Evolutionary conservation across 2,797 vertebrate species (phyloP), one percentile per base, ranked within the genome.

Genomic region (Oreortyx pictus): DNA sequence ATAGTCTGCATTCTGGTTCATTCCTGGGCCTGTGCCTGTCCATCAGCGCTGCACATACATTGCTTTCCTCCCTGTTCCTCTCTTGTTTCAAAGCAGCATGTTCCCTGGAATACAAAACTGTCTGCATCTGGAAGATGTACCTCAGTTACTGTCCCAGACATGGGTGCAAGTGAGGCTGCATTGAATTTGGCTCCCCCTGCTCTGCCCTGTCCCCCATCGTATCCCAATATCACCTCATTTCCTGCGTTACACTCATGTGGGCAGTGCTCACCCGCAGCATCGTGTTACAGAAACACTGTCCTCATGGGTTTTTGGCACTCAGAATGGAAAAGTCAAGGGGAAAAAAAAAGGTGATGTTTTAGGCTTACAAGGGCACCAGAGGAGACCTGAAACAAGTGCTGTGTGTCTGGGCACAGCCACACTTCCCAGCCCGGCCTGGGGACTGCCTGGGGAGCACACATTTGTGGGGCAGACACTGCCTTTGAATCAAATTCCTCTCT

Each of bases 231-330:
- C 82, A 44, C 59, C 59, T 59, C 43, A 41, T 20, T 9, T 79
- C 59, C 64, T 47, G 1, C 2, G 0, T 67, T 67, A 52, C 68
- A 52, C 81, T 87, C 61, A 46, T 5, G 52, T 23, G 75, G 2
- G 4, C 65, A 67, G 84, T 27, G 68, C 62, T 61, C 50, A 67
- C 76, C 79, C 79, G 37, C 82, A 77, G 92, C 87, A 64, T 94
- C 82, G 11, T 3, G 54, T 93, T 95, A 86, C 89, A 78, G 33
- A 60, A 91, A 88, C 91, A 54, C 35, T 4, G 25, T 29, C 82
- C 62, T 88, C 56, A 6, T 17, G 10, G 24, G 18, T 56, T 73
- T 75, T 80, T 87, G 65, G 83, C 79, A 78, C 46, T 81, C 23
- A 23, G 13, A 88, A 83, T 60, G 87, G 94, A 92, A 94, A 95